Evolutionary conservation across 1,140 invertebrate species (phyloP).

Genomic region (Psix sp.): DNA sequence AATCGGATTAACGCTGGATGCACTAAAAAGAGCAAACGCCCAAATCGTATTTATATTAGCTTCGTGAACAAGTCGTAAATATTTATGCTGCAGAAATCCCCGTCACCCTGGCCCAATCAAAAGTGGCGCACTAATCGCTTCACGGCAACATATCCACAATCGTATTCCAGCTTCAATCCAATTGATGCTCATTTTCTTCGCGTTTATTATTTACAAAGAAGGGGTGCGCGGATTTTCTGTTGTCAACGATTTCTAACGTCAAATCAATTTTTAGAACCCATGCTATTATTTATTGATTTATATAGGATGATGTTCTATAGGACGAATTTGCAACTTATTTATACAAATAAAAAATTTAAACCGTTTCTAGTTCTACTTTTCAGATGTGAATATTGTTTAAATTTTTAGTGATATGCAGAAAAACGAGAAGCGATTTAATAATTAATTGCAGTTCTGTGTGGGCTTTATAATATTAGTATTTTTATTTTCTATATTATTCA

Average conservation of each 20-base stretch:
- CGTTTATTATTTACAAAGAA: conserved; percentile 15
- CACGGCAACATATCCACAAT: conserved; percentile 69
- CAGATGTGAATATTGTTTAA: too few species aligned
- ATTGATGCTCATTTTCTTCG: conserved; percentile 32
- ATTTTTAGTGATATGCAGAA: too few species aligned
- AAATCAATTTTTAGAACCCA: conserved; percentile 3
- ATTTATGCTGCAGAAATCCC: conserved; percentile 73
- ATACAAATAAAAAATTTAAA: too few species aligned
- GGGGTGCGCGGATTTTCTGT: background rate
- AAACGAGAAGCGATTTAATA: too few species aligned
- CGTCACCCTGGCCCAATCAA: conserved; percentile 41
- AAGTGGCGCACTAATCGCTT: conserved; percentile 73
- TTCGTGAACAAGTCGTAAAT: conserved; percentile 77
- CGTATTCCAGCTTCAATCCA: conserved; percentile 55
- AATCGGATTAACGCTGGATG: conserved; percentile 56
- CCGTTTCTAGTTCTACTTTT: too few species aligned
- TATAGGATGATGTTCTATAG: too few species aligned
- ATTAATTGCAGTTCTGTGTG: too few species aligned
- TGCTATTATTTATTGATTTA: too few species aligned
- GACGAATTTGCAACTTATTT: too few species aligned
- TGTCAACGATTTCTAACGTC: conserved; percentile 56
- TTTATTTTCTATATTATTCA: too few species aligned
- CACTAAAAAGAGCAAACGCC: conserved; percentile 77
- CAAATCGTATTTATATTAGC: conserved; percentile 78
- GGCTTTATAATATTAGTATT: too few species aligned